Evolutionary conservation across 2,797 vertebrate species (phyloP).

Genomic region (Champsocephalus esox): DNA sequence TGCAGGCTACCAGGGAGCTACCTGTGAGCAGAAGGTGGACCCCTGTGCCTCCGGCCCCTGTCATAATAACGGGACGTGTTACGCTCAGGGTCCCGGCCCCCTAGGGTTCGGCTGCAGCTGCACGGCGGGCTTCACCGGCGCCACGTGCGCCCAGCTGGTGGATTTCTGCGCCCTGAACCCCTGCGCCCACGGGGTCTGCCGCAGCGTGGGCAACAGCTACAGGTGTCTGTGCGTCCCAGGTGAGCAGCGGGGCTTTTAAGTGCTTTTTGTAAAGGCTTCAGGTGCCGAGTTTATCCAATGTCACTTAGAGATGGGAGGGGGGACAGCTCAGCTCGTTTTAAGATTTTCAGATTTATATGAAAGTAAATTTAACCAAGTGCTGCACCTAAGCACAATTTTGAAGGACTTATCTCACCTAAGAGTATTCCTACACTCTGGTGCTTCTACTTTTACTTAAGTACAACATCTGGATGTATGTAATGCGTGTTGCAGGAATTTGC

Average conservation of each 20-base stretch:
- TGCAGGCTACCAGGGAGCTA: constrained; percentile 89
- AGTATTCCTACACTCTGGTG: no score
- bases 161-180: constrained; percentile 98
- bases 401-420: no score
- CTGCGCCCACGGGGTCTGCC: constrained; percentile 95
- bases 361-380: no score
- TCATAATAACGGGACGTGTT: constrained; percentile 96
- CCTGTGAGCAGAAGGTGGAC: constrained; percentile 93
- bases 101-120: constrained; percentile 92
- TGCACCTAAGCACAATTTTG: no score
- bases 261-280: not conserved
- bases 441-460: no score
- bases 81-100: constrained; percentile 83
- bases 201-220: constrained; percentile 96
- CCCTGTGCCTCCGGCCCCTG: constrained; percentile 92
- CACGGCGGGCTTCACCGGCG: constrained; percentile 92
- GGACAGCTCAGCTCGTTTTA: not conserved
- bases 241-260: constrained; percentile 65
- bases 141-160: constrained; percentile 92
- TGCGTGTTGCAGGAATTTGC: no score
- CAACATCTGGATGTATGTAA: no score
- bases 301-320: constrained; percentile 3
- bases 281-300: constrained; percentile 19
- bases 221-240: constrained; percentile 97
- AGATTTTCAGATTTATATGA: not conserved